phyloP scores from a whole-genome alignment of 1,140 invertebrate species.

The Proales similis region DNA sequence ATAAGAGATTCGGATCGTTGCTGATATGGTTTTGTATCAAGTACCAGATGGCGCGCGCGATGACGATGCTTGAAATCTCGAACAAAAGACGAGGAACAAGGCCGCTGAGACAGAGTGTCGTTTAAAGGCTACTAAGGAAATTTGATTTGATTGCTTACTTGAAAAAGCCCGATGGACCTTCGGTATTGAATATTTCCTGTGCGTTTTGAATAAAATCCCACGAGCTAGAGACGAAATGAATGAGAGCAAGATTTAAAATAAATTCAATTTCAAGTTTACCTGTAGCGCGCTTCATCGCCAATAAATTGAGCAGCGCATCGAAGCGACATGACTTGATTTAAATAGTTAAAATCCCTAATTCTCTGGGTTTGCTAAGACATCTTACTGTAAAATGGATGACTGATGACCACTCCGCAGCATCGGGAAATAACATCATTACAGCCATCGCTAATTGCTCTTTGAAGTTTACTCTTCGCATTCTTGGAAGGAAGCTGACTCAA shows the following conservation, averaged over 20 bases:
- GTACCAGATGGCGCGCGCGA: slow-evolving; percentile 10
- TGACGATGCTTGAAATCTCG: slow-evolving; percentile 22
- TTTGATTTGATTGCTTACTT: not conserved
- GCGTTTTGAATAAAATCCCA: slow-evolving; percentile 32
- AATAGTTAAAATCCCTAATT: not conserved
- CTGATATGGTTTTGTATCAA: slow-evolving; percentile 15
- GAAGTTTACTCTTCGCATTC: not conserved
- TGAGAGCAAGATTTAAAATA: too few relatives aligned
- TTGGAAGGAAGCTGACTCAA: not conserved
- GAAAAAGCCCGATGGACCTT: slow-evolving; percentile 35
- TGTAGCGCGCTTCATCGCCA: slow-evolving; percentile 35
- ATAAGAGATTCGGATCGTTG: slow-evolving; percentile 15
- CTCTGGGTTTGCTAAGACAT: not conserved
- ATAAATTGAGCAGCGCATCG: slow-evolving; percentile 37
- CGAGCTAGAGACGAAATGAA: slow-evolving; percentile 33
- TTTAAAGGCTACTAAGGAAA: not conserved
- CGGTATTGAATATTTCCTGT: slow-evolving; percentile 11
- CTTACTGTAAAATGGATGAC: slow-evolving; percentile 22
- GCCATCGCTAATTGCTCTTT: slow-evolving; percentile 22
- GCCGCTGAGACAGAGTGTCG: slow-evolving; percentile 19
- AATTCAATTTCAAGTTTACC: too few relatives aligned
- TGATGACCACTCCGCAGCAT: slow-evolving; percentile 27
- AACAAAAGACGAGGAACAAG: slow-evolving; percentile 32
- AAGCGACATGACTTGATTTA: slow-evolving; percentile 16
- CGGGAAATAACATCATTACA: not conserved